Base-by-base conservation (phyloP, 1,140 invertebrate species). In the Cydia fagiglandana region DNA sequence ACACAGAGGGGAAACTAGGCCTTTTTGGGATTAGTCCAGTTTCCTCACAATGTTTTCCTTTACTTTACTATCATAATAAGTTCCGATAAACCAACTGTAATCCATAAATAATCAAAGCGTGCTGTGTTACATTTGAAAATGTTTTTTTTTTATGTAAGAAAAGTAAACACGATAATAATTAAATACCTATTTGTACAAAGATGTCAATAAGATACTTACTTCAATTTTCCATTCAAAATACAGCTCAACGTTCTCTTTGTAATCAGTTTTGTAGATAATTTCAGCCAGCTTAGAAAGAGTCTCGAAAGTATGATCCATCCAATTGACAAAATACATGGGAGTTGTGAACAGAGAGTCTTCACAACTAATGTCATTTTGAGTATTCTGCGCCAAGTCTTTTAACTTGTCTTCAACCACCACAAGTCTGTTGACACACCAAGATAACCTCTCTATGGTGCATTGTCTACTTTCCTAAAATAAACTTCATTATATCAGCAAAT, bases 231-330 rank as follows among this genome's bases (percentile, higher is more conserved):
- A 90, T 7, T 80, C 34, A 7, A 79, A 76, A 76, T 81, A 79
- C 17, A 82, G 73, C 13, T 82, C 76, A 28, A 82, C 64, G 61
- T 78, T 75, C 41, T 82, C 80, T 77, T 89, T 85, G 77, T 85
- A 84, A 70, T 86, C 84, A 30, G 82, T 86, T 77, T 80, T 87
- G 70, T 88, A 91, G 15, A 91, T 78, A 64, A 84, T 73, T 75
- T 81, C 76, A 10, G 88, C 80, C 6, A 93, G 75, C 82, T 88
- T 88, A 30, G 80, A 79, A 3, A 93, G 83, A 61, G 88, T 75
- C 41, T 93, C 87, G 85, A 91, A 93, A 77, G 91, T 88, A 77
- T 93, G 86, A 75, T 93, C 91, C 78, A 93, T 91, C 91, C 91
- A 93, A 76, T 91, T 91, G 4, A 93, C 89, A 89, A 93, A 93